Evolutionary conservation across 2,888 invertebrate genomes (phyloP).

Genomic region (Leptinotarsa haldemani): DNA sequence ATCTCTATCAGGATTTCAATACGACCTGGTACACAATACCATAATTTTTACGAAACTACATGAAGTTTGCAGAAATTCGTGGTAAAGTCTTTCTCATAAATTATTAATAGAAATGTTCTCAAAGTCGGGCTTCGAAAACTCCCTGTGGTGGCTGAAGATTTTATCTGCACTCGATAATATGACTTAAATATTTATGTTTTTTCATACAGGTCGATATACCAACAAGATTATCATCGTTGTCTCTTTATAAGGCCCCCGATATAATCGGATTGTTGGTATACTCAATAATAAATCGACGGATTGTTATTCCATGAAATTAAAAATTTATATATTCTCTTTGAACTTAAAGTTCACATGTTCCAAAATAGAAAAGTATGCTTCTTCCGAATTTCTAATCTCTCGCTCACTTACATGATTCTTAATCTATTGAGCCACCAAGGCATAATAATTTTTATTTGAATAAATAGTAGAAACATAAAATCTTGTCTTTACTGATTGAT

Average conservation of each 20-base stretch:
- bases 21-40: not conserved
- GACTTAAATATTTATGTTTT: conserved; percentile 53
- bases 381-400: too few species aligned
- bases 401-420: too few species aligned
- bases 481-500: too few species aligned
- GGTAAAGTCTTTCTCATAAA: conserved; percentile 3
- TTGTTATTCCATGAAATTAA: not conserved
- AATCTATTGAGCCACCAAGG: too few species aligned
- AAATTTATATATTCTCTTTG: not conserved
- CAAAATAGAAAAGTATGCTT: too few species aligned
- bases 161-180: conserved; percentile 49
- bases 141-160: conserved; percentile 36
- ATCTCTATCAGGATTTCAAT: not conserved
- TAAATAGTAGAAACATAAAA: too few species aligned
- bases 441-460: too few species aligned
- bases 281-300: not conserved
- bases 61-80: not conserved
- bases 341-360: too few species aligned
- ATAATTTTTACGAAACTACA: not conserved
- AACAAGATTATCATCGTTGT: conserved; percentile 46
- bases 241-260: conserved; percentile 41
- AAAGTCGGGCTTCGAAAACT: conserved; percentile 26
- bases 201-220: conserved; percentile 46
- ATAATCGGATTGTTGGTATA: conserved; percentile 28
- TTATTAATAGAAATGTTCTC: conserved; percentile 34